Conservation (phyloP, 2,113 vertebrate species). For the Amblyornis subalaris region DNA sequence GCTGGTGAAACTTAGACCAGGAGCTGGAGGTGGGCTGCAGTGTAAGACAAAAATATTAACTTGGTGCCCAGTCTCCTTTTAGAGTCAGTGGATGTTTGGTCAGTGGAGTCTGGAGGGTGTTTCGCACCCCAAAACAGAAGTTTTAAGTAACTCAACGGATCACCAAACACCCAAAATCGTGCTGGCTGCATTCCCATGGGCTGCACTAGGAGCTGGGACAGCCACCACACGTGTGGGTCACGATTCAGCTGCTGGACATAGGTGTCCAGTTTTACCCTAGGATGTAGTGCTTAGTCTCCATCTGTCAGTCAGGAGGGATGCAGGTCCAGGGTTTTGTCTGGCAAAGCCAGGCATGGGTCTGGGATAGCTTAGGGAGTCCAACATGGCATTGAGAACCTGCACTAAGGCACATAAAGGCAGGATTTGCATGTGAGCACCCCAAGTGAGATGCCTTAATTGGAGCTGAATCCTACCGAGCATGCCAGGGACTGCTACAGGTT, state of each 20-base stretch:
- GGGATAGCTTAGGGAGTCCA: not conserved
- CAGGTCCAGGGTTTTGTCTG: not conserved
- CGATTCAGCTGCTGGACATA: not conserved
- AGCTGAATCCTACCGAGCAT: not conserved
- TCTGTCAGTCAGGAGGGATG: not conserved
- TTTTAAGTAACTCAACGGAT: not conserved
- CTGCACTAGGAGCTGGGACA: not conserved
- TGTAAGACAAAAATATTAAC: not conserved
- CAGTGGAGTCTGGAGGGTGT: not conserved
- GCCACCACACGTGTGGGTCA: rapidly evolving
- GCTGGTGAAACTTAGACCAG: not conserved
- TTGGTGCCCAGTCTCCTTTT: not conserved
- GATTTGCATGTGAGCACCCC: not conserved
- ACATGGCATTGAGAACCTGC: not conserved
- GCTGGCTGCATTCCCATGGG: not conserved
- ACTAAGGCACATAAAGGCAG: not conserved
- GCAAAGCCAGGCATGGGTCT: not conserved
- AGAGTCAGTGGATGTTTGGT: not conserved
- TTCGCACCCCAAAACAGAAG: not conserved
- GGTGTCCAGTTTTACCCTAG: not conserved
- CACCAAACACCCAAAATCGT: rapidly evolving
- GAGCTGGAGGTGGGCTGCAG: not conserved
- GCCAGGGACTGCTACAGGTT: not conserved
- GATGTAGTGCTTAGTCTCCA: not conserved
- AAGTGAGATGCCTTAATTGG: not conserved